These are phyloP conservation scores for Alethe diademata DNA, from an alignment of 2,113 vertebrate species.

Conservation along the genomic window DNA sequence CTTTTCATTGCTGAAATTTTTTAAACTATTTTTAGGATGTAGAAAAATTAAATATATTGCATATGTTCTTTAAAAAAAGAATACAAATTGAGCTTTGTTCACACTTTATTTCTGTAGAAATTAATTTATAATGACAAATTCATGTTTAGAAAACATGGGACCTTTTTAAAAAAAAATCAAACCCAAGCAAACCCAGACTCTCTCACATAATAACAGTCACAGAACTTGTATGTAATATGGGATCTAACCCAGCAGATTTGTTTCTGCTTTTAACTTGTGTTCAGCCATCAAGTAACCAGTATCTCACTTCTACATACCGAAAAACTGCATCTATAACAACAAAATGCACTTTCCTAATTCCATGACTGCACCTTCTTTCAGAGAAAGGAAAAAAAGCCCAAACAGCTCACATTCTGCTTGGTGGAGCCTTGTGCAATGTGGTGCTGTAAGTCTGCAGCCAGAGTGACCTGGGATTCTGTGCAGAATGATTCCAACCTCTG, in stretches of 20 bases:
- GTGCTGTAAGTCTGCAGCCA: not conserved
- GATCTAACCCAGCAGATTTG: not conserved
- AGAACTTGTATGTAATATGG: rapidly evolving
- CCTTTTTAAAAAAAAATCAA: not conserved
- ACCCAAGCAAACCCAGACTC: not conserved
- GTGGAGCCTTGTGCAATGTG: not conserved
- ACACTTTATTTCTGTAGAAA: not conserved
- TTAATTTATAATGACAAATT: not conserved
- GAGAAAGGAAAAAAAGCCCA: not conserved
- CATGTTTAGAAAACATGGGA: not conserved
- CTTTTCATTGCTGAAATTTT: not conserved
- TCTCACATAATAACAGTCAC: not conserved
- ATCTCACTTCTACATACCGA: not conserved
- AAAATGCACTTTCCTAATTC: not conserved
- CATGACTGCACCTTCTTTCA: not conserved
- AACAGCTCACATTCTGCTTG: not conserved
- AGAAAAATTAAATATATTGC: not conserved
- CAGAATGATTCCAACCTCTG: not conserved
- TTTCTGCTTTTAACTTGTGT: not conserved
- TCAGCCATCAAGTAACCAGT: not conserved
- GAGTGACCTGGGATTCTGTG: not conserved
- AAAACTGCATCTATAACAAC: not conserved
- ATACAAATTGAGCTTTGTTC: not conserved
- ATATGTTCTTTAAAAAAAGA: not conserved
- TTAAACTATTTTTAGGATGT: not conserved